Percentiles rank a stretch among this genome's conserved stretches.
Conservation (phyloP, 1,140 invertebrate species). For the Drosophila punjabiensis region DNA sequence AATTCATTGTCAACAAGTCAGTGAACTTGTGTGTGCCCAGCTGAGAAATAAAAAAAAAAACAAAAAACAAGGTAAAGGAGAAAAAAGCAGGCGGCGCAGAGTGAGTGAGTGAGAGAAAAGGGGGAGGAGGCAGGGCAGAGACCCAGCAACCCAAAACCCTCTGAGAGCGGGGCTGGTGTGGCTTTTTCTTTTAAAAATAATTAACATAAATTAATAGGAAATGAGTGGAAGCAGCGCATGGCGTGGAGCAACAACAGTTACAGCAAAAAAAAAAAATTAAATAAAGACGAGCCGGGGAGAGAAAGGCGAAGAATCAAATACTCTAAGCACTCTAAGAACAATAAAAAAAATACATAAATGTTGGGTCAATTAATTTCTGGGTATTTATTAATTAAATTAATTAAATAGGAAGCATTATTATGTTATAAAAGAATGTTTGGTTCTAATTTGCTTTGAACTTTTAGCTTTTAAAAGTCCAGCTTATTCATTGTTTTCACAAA, state of each 20-base stretch:
- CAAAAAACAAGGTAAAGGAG: conserved; percentile 25
- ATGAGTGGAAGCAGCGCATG: conserved; percentile 67
- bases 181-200: conserved; percentile 79
- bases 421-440: not conserved
- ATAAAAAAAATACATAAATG: too few species aligned
- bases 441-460: not conserved
- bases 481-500: not conserved
- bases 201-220: conserved; percentile 83
- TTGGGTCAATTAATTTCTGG: too few species aligned
- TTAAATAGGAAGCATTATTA: not conserved
- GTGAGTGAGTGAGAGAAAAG: conserved; percentile 1
- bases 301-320: conserved; percentile 15
- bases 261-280: conserved; percentile 3
- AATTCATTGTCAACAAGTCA: conserved; percentile 82
- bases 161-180: conserved; percentile 50
- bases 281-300: not conserved
- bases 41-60: conserved; percentile 41
- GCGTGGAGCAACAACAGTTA: conserved; percentile 59
- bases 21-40: conserved; percentile 72
- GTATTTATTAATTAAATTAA: not conserved
- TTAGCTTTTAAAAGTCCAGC: not conserved
- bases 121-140: conserved; percentile 12
- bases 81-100: conserved; percentile 21
- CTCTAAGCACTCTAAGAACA: not conserved
- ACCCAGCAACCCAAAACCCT: conserved; percentile 44